Base-by-base conservation (phyloP, 2,888 invertebrate genomes). In the Gnatocerus cornutus region DNA sequence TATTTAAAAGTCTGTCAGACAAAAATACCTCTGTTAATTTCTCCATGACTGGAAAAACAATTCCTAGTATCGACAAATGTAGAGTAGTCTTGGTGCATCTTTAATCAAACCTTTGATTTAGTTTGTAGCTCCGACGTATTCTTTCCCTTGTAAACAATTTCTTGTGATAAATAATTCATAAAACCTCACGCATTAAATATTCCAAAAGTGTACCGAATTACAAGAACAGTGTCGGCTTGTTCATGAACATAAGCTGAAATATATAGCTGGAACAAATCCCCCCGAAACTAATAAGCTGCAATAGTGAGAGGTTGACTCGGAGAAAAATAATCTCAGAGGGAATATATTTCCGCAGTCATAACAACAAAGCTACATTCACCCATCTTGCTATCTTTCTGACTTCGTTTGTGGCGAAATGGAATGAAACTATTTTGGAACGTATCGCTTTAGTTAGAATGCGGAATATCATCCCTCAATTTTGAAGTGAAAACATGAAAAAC, bases 401-500 rank as follows among this genome's bases (percentile, higher is more conserved):
- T 21, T 39, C 9, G 16, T 16, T 55, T 10, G 37, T 12, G 16
- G 37, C 10, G 30, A 46, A 58, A 43, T 45, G 46, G 59, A 59
- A 59, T 45, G 12, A 45, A 59, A 59, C 59, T 46, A 59, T 59
- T 45, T 16, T 7, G 5, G 8, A 46, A 33, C 59, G 29, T 33
- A 39, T 43, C 43, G 56, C 13, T 56, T 56, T 41, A 37, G 39
- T 55, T 55, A 16, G 27, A 16, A 55, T 55, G 56, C 43, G 29
- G 39, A 48, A 62, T 62, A 62, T 50, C 50, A 61, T 48, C 43
- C 53, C 16, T 61, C 59, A 61, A 61, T 46, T 46, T 16, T n/a
- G n/a, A 30, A 46, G 30, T 45, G 33, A 46, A 59, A 59, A 62
- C 50, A 62, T 62, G 62, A 50, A 62, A 62, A 62, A 62, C 37